Evolutionary conservation across 2,797 vertebrate species (phyloP).

Genomic region (Clarias laeviceps): DNA sequence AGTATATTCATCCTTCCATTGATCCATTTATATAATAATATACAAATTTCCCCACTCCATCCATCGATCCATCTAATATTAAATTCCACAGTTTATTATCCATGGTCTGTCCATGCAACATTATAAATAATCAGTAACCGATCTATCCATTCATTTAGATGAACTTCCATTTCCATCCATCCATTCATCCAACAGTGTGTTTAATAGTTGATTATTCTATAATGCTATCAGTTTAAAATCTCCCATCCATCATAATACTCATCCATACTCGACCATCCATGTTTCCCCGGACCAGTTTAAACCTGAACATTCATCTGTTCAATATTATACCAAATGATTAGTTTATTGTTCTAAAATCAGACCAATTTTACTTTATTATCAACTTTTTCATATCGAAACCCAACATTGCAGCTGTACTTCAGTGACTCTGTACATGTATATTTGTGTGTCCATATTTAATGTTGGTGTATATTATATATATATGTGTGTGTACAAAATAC

Average conservation of each 20-base stretch:
- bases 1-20: no score
- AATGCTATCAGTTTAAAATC: not conserved
- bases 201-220: not conserved
- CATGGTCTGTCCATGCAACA: not conserved
- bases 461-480: not conserved
- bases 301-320: not conserved
- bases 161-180: not conserved
- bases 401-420: not conserved
- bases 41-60: no score
- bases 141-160: not conserved
- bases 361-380: not conserved
- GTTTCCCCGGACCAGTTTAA: not conserved
- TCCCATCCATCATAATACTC: not conserved
- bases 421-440: not conserved
- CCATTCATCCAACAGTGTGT: not conserved
- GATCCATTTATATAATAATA: no score
- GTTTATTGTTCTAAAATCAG: not conserved
- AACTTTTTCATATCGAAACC: not conserved
- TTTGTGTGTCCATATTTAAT: not conserved
- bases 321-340: not conserved
- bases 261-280: not conserved
- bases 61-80: no score
- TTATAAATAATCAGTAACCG: not conserved
- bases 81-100: not conserved
- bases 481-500: constrained; percentile 66